Evolutionary conservation across 2,113 vertebrate genomes (phyloP).

Genomic region (Scalopus aquaticus): DNA sequence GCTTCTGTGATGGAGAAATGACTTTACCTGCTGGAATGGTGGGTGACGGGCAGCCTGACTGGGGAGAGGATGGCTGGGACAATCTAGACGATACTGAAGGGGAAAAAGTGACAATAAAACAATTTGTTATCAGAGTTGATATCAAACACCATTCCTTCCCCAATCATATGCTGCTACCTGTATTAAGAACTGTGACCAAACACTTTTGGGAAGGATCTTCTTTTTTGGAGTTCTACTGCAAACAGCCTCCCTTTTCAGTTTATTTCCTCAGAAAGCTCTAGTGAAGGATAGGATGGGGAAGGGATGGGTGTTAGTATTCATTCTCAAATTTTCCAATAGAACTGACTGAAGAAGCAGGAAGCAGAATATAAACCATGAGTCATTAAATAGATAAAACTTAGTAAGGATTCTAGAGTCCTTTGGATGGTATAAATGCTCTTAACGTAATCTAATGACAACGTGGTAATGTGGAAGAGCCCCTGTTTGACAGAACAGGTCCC

Average conservation of each 20-base stretch:
- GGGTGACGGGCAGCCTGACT: conserved; percentile 93
- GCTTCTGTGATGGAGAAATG: conserved; percentile 98
- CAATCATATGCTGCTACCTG: conserved; percentile 65
- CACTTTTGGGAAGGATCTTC: conserved; percentile 54
- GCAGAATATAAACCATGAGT: conserved; percentile 36
- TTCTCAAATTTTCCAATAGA: conserved; percentile 54
- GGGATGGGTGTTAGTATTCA: conserved; percentile 55
- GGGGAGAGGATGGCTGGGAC: conserved; percentile 93
- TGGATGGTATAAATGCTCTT: neutral
- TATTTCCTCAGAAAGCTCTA: conserved; percentile 66
- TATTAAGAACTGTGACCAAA: conserved; percentile 72
- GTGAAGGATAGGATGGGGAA: conserved; percentile 61
- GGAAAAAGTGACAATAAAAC: conserved; percentile 45
- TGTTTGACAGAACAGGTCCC: neutral
- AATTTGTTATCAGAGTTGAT: neutral
- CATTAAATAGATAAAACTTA: conserved; percentile 35
- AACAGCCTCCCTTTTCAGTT: conserved; percentile 44
- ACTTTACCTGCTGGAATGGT: conserved; percentile 92
- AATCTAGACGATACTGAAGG: conserved; percentile 91
- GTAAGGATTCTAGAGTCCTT: neutral
- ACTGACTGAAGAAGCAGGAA: conserved; percentile 38
- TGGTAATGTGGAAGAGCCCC: neutral
- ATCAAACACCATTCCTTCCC: conserved; percentile 49
- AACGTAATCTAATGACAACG: neutral
- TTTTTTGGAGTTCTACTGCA: conserved; percentile 41